phyloP scores from a whole-genome alignment of 2,888 invertebrate species.

The Andrena chrysosceles region DNA sequence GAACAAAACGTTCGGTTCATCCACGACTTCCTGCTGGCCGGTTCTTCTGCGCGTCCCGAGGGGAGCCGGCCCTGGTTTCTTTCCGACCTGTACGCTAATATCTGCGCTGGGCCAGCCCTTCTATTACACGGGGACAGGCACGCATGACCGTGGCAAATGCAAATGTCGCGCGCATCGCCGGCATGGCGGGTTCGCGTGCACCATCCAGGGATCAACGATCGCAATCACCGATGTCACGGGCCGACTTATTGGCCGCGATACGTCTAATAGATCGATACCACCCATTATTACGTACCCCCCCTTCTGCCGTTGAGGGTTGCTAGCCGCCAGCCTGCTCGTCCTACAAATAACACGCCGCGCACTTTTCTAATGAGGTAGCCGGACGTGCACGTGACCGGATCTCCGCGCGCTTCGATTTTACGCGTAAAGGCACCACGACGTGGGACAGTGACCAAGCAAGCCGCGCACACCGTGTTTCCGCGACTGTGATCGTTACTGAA shows the following conservation, averaged over 20 bases:
- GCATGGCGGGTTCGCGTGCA: slow-evolving; percentile 30
- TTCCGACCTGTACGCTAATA: slow-evolving; percentile 17
- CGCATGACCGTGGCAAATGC: slow-evolving; percentile 64
- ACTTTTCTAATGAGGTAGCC: slow-evolving; percentile 68
- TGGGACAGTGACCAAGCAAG: background rate
- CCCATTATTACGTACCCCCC: slow-evolving; percentile 65
- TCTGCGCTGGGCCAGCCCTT: background rate
- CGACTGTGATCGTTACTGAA: background rate
- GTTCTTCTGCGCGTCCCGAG: background rate
- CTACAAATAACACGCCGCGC: slow-evolving; percentile 71
- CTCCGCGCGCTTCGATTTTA: slow-evolving; percentile 59
- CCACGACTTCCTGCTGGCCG: slow-evolving; percentile 21
- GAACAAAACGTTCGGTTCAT: slow-evolving; percentile 34
- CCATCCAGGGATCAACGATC: slow-evolving; percentile 64
- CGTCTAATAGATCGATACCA: slow-evolving; percentile 74
- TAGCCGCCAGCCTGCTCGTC: slow-evolving; percentile 35
- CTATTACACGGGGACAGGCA: slow-evolving; percentile 53
- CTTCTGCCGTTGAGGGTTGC: slow-evolving; percentile 38
- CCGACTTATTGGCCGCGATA: slow-evolving; percentile 71
- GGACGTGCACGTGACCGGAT: slow-evolving; percentile 73
- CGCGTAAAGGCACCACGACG: slow-evolving; percentile 17
- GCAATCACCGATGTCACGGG: slow-evolving; percentile 76
- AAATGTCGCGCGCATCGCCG: slow-evolving; percentile 63
- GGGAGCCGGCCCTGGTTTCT: background rate
- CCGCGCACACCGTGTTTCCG: slow-evolving; percentile 16